phyloP scores from a whole-genome alignment of 2,797 vertebrate species.

The Acipenser ruthenus region DNA sequence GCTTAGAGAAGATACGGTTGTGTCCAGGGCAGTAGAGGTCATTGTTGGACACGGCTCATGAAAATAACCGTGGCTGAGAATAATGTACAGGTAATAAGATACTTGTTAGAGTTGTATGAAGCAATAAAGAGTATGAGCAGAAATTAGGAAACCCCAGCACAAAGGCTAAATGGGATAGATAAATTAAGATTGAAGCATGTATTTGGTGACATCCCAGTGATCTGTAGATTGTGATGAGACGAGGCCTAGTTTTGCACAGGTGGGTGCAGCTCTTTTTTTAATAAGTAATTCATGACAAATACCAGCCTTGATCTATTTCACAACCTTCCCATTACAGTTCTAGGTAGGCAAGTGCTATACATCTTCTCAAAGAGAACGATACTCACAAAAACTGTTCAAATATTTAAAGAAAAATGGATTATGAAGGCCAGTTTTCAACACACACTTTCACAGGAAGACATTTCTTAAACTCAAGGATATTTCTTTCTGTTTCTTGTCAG shows the following conservation, averaged over 20 bases:
- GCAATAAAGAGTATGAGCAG: slow-evolving; percentile 36
- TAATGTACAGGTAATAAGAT: slow-evolving; percentile 51
- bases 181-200: slow-evolving; percentile 45
- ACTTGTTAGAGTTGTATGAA: slow-evolving; percentile 47
- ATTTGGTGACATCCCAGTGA: slow-evolving; percentile 7
- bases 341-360: slow-evolving; percentile 49
- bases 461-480: slow-evolving; percentile 52
- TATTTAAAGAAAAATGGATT: slow-evolving; percentile 48
- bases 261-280: slow-evolving; percentile 27
- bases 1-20: slow-evolving; percentile 36
- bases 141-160: slow-evolving; percentile 37
- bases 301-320: slow-evolving; percentile 42
- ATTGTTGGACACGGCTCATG: slow-evolving; percentile 49
- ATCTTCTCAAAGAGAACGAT: slow-evolving; percentile 37
- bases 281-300: slow-evolving; percentile 38
- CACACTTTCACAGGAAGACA: slow-evolving; percentile 40
- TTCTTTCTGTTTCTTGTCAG: slow-evolving; percentile 23
- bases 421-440: slow-evolving; percentile 46
- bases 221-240: slow-evolving; percentile 2
- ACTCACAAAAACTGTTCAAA: slow-evolving; percentile 37
- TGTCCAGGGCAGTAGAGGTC: slow-evolving; percentile 36
- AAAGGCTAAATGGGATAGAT: slow-evolving; percentile 40
- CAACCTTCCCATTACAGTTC: slow-evolving; percentile 49
- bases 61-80: slow-evolving; percentile 37
- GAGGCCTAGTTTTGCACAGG: slow-evolving; percentile 35